Evolutionary conservation across 2,113 vertebrate species (phyloP).

Genomic region (Choloepus hoffmanni): DNA sequence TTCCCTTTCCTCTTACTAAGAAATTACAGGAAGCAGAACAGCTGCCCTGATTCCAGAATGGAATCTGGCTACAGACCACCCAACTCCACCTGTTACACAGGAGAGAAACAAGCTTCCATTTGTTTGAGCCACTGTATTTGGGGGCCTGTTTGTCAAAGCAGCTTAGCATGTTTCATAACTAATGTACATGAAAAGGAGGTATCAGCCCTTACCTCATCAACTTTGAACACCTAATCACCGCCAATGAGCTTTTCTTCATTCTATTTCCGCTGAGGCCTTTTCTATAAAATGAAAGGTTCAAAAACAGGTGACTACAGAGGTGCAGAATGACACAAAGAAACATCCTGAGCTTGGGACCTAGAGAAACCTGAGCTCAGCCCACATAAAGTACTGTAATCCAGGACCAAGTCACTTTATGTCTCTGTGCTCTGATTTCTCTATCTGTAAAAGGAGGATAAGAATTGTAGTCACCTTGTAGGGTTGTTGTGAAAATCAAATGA

Average conservation of each 20-base stretch:
- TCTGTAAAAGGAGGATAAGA: neutral
- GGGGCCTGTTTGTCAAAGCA: neutral
- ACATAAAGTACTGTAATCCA: neutral
- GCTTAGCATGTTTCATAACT: neutral
- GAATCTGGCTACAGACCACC: neutral
- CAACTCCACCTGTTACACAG: neutral
- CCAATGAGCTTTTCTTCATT: neutral
- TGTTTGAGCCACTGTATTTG: neutral
- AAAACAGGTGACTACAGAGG: neutral
- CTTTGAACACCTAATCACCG: neutral
- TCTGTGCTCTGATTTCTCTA: neutral
- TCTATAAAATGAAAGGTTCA: neutral
- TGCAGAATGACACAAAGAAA: neutral
- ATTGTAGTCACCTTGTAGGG: neutral
- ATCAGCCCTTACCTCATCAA: neutral
- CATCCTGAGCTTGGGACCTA: neutral
- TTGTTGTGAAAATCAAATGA: slow-evolving; percentile 30
- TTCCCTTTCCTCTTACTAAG: slow-evolving; percentile 9
- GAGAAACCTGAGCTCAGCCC: neutral
- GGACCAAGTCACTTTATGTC: neutral
- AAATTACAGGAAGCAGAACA: neutral
- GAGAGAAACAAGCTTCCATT: neutral
- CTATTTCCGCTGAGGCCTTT: neutral
- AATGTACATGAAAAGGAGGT: neutral
- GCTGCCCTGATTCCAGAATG: neutral